Evolutionary conservation across 1,140 invertebrate species (phyloP).

Genomic region (Episyrphus balteatus): DNA sequence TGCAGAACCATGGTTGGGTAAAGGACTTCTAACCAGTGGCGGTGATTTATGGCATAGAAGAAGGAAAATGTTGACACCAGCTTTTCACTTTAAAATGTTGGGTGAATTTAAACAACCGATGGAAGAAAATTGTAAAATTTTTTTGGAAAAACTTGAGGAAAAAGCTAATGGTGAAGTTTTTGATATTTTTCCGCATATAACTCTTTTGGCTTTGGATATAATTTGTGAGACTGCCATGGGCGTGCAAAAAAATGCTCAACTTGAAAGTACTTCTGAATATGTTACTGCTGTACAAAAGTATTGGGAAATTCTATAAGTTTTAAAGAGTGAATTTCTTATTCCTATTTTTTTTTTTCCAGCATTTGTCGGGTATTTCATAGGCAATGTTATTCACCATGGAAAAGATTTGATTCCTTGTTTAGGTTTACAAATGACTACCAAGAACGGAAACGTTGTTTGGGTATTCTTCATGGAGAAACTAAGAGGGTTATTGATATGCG

Average conservation of each 20-base stretch:
- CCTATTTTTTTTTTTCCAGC: conserved; percentile 12
- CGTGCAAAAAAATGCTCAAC: conserved; percentile 49
- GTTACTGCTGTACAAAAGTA: conserved; percentile 44
- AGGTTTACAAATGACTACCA: conserved; percentile 24
- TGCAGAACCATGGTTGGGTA: conserved; percentile 49
- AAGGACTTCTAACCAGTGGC: conserved; percentile 46
- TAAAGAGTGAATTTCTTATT: not conserved
- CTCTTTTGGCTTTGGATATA: conserved; percentile 64
- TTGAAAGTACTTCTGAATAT: conserved; percentile 45
- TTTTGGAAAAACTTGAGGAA: conserved; percentile 26
- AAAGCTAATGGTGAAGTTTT: conserved; percentile 30
- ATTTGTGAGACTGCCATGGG: conserved; percentile 81
- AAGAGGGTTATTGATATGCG: conserved; percentile 24
- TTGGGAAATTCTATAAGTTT: conserved; percentile 8
- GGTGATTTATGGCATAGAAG: conserved; percentile 63
- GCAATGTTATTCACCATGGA: conserved; percentile 49
- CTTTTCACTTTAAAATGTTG: conserved; percentile 78
- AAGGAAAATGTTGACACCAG: conserved; percentile 68
- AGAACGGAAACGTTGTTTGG: conserved; percentile 12
- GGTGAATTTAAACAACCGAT: conserved; percentile 57
- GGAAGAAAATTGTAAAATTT: conserved; percentile 37
- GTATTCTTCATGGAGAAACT: conserved; percentile 24
- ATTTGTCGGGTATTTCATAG: conserved; percentile 36
- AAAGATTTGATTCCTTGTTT: conserved; percentile 45
- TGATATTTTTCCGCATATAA: conserved; percentile 55